Conservation (phyloP, 1,140 invertebrate genomes). For the Hycleus phaleratus region DNA sequence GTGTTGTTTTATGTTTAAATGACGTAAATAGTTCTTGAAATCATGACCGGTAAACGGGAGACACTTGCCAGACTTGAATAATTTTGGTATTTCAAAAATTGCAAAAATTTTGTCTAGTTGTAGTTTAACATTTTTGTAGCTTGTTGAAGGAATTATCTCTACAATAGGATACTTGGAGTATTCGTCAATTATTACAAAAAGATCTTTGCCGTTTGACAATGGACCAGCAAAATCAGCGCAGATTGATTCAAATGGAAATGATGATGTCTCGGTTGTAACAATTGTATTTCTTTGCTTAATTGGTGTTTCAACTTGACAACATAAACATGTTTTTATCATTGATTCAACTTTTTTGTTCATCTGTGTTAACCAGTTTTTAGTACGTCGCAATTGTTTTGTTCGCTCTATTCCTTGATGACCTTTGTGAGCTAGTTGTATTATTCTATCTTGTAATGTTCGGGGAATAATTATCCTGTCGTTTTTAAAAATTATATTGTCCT, state of each 20-base stretch:
- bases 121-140: not conserved
- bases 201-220: slow-evolving; percentile 12
- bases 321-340: slow-evolving; percentile 15
- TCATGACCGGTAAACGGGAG: slow-evolving; percentile 30
- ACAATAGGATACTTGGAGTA: slow-evolving; percentile 8
- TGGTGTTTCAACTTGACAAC: slow-evolving; percentile 12
- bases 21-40: slow-evolving; percentile 25
- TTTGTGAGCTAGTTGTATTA: slow-evolving; percentile 25
- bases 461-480: slow-evolving; percentile 38
- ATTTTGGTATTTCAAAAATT: slow-evolving; percentile 26
- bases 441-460: slow-evolving; percentile 21
- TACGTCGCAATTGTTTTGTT: slow-evolving; percentile 31
- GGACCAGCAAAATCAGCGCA: slow-evolving; percentile 10
- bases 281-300: slow-evolving; percentile 3
- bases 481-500: not conserved
- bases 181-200: slow-evolving; percentile 9
- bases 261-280: not conserved
- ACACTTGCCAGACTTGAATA: slow-evolving; percentile 33
- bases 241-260: slow-evolving; percentile 1
- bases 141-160: slow-evolving; percentile 2
- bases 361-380: slow-evolving; percentile 34
- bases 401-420: slow-evolving; percentile 27
- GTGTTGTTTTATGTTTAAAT: slow-evolving; percentile 4
- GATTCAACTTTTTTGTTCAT: slow-evolving; percentile 30
- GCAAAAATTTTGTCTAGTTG: slow-evolving; percentile 7